A percentile compares a stretch with the other conserved stretches of the same genome.
These are phyloP conservation scores for Vombatus ursinus DNA, from an alignment of 2,113 vertebrate genomes.

Conservation along the genomic window DNA sequence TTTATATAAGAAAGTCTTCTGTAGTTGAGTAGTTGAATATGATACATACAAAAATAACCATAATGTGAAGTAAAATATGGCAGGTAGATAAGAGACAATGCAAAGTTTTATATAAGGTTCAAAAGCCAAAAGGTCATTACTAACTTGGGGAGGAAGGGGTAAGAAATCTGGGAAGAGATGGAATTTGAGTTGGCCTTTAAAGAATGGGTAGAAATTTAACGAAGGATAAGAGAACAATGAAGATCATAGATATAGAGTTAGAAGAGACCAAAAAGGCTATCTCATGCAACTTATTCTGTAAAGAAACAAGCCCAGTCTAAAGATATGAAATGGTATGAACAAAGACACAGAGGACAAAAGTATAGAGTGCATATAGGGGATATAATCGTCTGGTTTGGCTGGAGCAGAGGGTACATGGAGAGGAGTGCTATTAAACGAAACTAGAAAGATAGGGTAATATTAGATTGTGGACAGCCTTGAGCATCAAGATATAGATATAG, in stretches of 20 bases:
- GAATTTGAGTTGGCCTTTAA: neutral
- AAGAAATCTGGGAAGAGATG: neutral
- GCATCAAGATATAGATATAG: too few species aligned
- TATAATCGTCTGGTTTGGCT: neutral
- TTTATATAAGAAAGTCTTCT: neutral
- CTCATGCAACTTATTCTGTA: neutral
- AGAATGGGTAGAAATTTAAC: neutral
- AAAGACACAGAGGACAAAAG: neutral
- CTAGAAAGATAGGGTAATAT: neutral
- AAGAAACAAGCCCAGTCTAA: neutral
- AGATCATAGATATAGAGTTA: too few species aligned
- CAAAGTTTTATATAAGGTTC: neutral
- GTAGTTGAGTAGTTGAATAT: neutral
- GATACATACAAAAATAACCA: neutral
- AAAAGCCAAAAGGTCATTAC: neutral
- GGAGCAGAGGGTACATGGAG: neutral
- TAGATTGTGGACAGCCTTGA: neutral
- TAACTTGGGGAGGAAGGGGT: neutral
- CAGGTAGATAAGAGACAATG: neutral
- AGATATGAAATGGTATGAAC: neutral
- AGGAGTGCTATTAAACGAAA: neutral
- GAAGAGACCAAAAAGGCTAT: neutral
- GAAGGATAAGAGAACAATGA: neutral
- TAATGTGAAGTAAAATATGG: neutral
- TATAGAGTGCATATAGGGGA: neutral